Base-by-base conservation (phyloP, 1,140 invertebrate species). In the Octopus bimaculoides region DNA sequence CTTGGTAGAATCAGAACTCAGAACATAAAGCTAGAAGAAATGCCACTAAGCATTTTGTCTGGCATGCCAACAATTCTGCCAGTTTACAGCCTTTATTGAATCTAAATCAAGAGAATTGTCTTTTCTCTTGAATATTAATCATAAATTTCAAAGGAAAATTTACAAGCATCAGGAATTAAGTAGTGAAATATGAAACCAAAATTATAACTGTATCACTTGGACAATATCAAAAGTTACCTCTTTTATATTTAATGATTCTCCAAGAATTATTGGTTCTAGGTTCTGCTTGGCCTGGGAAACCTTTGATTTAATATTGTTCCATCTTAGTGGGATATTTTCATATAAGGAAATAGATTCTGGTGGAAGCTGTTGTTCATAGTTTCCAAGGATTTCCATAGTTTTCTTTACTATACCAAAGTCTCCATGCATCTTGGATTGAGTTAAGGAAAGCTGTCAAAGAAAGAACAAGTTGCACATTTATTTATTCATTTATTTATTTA, bases 251-350 rank as follows among this genome's bases (percentile, higher is more conserved):
- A 86, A 86, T n/a, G 88, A 89, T 77, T 90, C 89, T 76, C 90
- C 89, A 81, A 90, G 89, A 53, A 90, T 90, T 17, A 88, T 85
- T 73, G 89, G 89, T 26, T 89, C 89, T 61, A 90, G 86, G 82
- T 89, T 86, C 81, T 90, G 89, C 85, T 90, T 90, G 73, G 89
- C 89, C 55, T 89, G 84, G 0, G 88, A 90, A 10, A 90, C 89
- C 81, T 90, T 90, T 52, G 89, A 90, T 78, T 88, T 89, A 8
- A 90, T 85, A 81, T 87, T 90, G 77, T 86, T 90, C 89, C 89
- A 90, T 41, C 89, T 81, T 41, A 85, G 84, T 3, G 89, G 89
- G 9, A 88, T 88, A 10, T 86, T 87, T 79, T 83, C 86, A 81
- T 89, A 89, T 52, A 90, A 82, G 52, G 81, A 80, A 80, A 89